These are phyloP conservation scores for Noctua pronuba DNA, from an alignment of 2,888 invertebrate species.

Conservation along the genomic window DNA sequence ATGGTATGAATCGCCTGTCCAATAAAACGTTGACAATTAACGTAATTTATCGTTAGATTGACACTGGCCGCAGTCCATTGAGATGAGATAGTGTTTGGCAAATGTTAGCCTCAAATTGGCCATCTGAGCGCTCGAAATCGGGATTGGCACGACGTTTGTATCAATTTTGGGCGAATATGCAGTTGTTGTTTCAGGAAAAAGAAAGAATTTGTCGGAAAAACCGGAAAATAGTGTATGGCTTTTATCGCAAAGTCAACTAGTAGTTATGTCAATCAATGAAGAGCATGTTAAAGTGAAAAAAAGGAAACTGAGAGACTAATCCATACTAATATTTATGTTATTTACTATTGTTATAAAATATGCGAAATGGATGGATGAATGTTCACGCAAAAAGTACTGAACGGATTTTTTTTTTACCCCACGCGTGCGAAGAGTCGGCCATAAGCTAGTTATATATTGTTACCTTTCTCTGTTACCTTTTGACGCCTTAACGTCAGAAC, in stretches of 20 bases:
- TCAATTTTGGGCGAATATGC: conserved; percentile 32
- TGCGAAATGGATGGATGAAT: neutral
- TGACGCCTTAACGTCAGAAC: neutral
- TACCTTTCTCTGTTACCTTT: too few species aligned
- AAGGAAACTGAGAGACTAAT: neutral
- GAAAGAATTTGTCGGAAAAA: neutral
- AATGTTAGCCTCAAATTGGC: conserved; percentile 58
- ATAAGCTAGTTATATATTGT: neutral
- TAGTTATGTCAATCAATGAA: neutral
- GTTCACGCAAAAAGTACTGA: neutral
- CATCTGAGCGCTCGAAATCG: conserved; percentile 34
- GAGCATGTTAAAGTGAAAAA: neutral
- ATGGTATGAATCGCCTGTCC: conserved; percentile 75
- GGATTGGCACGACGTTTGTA: conserved; percentile 39
- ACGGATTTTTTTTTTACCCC: neutral
- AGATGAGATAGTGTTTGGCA: conserved; percentile 60
- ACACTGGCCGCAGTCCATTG: conserved; percentile 63
- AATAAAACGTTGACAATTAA: conserved; percentile 81
- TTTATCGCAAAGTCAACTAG: too few species aligned
- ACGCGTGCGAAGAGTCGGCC: neutral
- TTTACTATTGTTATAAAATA: neutral
- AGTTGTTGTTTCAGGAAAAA: neutral
- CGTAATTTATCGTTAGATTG: conserved; percentile 80
- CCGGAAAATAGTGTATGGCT: neutral
- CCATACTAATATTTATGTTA: neutral